Conservation (phyloP, 2,888 invertebrate genomes). For the Amphiduros pacificus region DNA sequence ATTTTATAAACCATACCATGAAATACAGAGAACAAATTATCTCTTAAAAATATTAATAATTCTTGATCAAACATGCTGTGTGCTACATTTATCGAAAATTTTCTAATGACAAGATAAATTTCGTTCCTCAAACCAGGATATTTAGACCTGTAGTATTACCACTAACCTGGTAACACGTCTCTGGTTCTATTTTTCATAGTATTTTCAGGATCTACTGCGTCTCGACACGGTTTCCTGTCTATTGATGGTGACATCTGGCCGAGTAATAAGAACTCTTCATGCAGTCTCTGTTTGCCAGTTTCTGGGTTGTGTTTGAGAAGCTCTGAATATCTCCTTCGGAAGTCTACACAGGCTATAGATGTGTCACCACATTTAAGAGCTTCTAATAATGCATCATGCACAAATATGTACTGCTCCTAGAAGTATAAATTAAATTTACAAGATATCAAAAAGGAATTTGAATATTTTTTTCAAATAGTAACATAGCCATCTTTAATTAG, state of each 20-base stretch:
- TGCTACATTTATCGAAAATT: no score
- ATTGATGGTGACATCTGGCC: constrained; percentile 22
- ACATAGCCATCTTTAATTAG: no score
- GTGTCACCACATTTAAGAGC: constrained; percentile 35
- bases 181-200: constrained; percentile 27
- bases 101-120: no score
- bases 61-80: no score
- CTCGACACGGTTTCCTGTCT: constrained; percentile 18
- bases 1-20: no score
- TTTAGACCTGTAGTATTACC: no score
- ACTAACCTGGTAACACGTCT: constrained; percentile 31
- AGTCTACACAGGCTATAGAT: constrained; percentile 30
- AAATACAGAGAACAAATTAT: no score
- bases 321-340: constrained; percentile 25
- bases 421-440: neutral
- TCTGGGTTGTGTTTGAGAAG: constrained; percentile 27
- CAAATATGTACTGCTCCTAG: constrained; percentile 34
- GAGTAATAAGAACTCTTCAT: constrained; percentile 26
- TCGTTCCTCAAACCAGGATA: no score
- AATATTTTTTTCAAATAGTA: no score
- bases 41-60: no score
- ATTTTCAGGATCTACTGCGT: constrained; percentile 29
- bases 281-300: constrained; percentile 24
- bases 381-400: constrained; percentile 35
- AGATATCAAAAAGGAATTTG: no score